Percentiles rank a stretch among this genome's conserved stretches.
Conservation (phyloP, 2,113 vertebrate species). For the Etia nguti region DNA sequence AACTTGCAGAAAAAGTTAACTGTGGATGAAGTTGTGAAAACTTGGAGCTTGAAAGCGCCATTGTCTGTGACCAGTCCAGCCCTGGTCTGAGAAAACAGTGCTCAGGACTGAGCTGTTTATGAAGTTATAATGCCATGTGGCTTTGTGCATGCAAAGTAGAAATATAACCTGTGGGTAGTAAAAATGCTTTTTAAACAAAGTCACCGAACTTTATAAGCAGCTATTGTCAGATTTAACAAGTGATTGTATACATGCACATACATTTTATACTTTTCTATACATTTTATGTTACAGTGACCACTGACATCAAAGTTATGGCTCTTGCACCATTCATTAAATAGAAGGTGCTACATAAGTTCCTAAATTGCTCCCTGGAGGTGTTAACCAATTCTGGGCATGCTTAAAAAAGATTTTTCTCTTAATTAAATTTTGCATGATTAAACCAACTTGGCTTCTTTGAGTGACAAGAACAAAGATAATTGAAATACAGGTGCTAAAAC, state of each 20-base stretch:
- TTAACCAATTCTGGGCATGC: background rate
- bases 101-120: background rate
- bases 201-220: background rate
- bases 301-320: background rate
- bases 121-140: background rate
- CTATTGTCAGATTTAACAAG: background rate
- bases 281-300: background rate
- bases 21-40: background rate
- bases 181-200: background rate
- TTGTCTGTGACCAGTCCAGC: background rate
- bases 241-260: background rate
- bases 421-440: background rate
- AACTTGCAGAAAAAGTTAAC: background rate
- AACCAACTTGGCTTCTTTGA: background rate
- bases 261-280: background rate
- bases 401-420: background rate
- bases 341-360: background rate
- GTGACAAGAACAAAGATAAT: background rate
- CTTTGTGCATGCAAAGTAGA: background rate
- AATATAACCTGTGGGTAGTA: background rate
- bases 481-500: background rate
- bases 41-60: background rate
- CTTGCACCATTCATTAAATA: background rate
- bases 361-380: background rate
- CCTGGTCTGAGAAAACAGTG: background rate